A percentile compares a stretch with the other conserved stretches of the same genome.
These are phyloP conservation scores for Pseudochromis fuscus DNA, from an alignment of 2,797 vertebrate species.

Conservation along the genomic window DNA sequence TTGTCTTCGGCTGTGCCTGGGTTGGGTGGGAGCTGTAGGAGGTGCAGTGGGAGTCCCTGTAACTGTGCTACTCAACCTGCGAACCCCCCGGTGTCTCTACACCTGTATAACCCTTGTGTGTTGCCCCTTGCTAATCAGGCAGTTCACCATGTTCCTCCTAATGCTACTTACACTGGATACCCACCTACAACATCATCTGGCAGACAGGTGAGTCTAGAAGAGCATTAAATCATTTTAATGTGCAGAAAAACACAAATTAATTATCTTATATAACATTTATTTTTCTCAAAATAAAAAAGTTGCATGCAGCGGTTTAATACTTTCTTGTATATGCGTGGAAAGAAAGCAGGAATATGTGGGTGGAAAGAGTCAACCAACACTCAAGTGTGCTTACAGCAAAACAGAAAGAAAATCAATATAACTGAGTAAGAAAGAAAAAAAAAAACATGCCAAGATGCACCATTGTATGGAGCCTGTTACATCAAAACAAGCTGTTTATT, in stretches of 20 bases:
- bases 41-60: conserved; percentile 80
- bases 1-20: conserved; percentile 83
- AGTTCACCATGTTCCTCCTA: conserved; percentile 87
- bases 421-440: conserved; percentile 24
- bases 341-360: conserved; percentile 45
- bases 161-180: conserved; percentile 83
- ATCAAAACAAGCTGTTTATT: conserved; percentile 33
- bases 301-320: neutral
- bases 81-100: conserved; percentile 83
- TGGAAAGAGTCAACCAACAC: conserved; percentile 31
- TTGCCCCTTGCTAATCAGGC: conserved; percentile 84
- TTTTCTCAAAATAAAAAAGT: neutral
- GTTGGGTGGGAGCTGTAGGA: conserved; percentile 82
- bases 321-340: conserved; percentile 9
- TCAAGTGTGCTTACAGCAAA: conserved; percentile 31
- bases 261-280: neutral
- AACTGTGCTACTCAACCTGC: conserved; percentile 83
- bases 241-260: neutral
- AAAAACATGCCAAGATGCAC: conserved; percentile 26
- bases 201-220: conserved; percentile 76
- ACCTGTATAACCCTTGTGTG: conserved; percentile 86
- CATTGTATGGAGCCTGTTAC: conserved; percentile 22
- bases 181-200: conserved; percentile 80
- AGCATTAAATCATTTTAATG: neutral
- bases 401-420: conserved; percentile 57